A percentile compares a stretch with the other conserved stretches of the same genome.
Evolutionary conservation across 2,888 invertebrate species (phyloP).

Genomic region (Pilophorus perplexus): DNA sequence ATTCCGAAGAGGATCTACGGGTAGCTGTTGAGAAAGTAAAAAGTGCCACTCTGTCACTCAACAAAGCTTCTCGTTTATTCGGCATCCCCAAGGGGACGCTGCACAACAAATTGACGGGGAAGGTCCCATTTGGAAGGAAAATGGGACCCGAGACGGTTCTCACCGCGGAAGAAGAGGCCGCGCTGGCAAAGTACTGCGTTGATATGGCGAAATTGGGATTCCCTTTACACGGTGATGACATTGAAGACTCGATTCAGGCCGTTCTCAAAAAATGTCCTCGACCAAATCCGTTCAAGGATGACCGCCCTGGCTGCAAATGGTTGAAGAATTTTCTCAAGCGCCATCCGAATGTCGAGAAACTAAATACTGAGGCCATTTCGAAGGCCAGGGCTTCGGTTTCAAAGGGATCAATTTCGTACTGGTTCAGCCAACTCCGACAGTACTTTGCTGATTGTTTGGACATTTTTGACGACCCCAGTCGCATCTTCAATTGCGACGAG

Average conservation of each 20-base stretch:
- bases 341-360: constrained; percentile 7
- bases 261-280: constrained; percentile 12
- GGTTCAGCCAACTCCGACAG: background rate
- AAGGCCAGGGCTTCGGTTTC: background rate
- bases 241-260: constrained; percentile 10
- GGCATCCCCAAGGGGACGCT: constrained; percentile 26
- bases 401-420: background rate
- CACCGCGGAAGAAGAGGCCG: background rate
- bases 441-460: background rate
- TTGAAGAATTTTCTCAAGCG: background rate
- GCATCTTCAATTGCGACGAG: background rate
- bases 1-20: constrained; percentile 15
- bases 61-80: background rate
- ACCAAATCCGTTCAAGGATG: constrained; percentile 4
- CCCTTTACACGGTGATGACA: constrained; percentile 16
- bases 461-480: background rate
- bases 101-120: constrained; percentile 1
- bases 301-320: constrained; percentile 11
- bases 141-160: constrained; percentile 14
- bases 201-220: constrained; percentile 17
- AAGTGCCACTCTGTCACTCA: background rate
- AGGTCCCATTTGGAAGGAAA: constrained; percentile 11
- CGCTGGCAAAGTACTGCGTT: background rate
- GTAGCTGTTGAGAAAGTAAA: background rate
- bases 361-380: background rate